Percentiles rank a stretch among this genome's conserved stretches.
phyloP scores from a whole-genome alignment of 92 coral and sea anemone genomes.

The Porites divaricata region DNA sequence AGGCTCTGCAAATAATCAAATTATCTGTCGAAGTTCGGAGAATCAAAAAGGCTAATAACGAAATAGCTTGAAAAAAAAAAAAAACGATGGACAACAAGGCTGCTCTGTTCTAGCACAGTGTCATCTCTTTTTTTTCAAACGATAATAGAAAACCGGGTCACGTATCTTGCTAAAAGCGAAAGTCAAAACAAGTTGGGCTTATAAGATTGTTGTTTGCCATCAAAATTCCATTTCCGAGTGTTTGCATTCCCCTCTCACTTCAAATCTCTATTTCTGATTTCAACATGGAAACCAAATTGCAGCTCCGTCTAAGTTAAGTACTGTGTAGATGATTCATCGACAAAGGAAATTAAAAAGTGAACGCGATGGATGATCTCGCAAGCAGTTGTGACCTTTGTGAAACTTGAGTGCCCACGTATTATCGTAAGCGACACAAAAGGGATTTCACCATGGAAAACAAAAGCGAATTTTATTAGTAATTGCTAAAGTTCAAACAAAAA shows the following conservation, averaged over 20 bases:
- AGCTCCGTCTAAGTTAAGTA: slow-evolving; percentile 2
- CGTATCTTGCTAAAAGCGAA: too few species aligned
- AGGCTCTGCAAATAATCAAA: too few species aligned
- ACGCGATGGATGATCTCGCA: neutral
- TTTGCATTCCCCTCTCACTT: neutral
- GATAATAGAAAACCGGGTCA: too few species aligned
- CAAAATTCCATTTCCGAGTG: slow-evolving; percentile 21
- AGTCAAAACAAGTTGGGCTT: neutral
- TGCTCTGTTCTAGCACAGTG: too few species aligned
- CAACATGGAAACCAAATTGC: slow-evolving; percentile 14
- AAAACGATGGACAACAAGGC: too few species aligned
- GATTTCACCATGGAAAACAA: slow-evolving; percentile 20
- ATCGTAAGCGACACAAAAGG: slow-evolving; percentile 8
- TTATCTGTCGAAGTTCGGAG: too few species aligned
- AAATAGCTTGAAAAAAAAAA: too few species aligned
- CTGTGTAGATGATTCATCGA: neutral
- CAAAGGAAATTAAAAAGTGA: neutral
- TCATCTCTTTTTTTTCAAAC: too few species aligned
- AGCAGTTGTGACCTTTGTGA: neutral
- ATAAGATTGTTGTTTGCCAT: neutral
- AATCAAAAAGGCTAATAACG: too few species aligned
- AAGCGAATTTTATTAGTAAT: neutral
- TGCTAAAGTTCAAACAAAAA: neutral
- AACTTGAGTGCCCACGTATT: neutral
- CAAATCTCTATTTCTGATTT: neutral